Percentiles rank a stretch among this genome's conserved stretches.
These are phyloP conservation scores for Amblyopsis hoosieri DNA, from an alignment of 2,797 vertebrate species.

Conservation along the genomic window DNA sequence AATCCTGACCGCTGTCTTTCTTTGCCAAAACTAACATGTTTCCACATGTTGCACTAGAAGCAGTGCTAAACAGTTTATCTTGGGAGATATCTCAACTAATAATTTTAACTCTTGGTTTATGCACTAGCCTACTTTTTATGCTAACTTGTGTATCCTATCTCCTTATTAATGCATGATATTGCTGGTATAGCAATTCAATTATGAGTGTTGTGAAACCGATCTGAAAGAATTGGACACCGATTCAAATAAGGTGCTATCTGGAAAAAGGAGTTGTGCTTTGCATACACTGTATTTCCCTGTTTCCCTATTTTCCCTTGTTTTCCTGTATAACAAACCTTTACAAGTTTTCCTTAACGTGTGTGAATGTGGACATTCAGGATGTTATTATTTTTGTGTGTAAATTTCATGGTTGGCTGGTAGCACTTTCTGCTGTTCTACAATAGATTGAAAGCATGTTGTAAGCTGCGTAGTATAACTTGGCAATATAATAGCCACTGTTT, in stretches of 20 bases:
- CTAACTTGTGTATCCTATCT: conserved; percentile 19
- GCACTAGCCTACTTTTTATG: conserved; percentile 12
- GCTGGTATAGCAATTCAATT: conserved; percentile 9
- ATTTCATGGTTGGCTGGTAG: neutral
- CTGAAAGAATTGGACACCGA: conserved; percentile 29
- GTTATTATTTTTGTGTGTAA: neutral
- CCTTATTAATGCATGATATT: conserved; percentile 20
- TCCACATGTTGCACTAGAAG: conserved; percentile 51
- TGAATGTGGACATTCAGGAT: conserved; percentile 31
- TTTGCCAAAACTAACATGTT: conserved; percentile 25
- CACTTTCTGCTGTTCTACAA: neutral
- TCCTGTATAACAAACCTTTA: conserved; percentile 24
- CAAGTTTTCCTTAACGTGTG: conserved; percentile 3
- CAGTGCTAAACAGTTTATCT: conserved; percentile 41
- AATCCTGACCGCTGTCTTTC: conserved; percentile 36
- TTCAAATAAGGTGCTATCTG: conserved; percentile 46
- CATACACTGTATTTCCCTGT: conserved; percentile 14
- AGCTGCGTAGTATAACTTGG: no score
- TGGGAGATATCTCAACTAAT: conserved; percentile 35
- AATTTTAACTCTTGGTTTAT: conserved; percentile 37
- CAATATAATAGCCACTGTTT: no score
- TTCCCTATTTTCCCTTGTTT: no score
- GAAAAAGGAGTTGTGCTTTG: conserved; percentile 17
- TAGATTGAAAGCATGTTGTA: no score
- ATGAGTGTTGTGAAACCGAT: conserved; percentile 26